Conservation (phyloP, 2,113 vertebrate species). For the Melanerpes formicivorus region DNA sequence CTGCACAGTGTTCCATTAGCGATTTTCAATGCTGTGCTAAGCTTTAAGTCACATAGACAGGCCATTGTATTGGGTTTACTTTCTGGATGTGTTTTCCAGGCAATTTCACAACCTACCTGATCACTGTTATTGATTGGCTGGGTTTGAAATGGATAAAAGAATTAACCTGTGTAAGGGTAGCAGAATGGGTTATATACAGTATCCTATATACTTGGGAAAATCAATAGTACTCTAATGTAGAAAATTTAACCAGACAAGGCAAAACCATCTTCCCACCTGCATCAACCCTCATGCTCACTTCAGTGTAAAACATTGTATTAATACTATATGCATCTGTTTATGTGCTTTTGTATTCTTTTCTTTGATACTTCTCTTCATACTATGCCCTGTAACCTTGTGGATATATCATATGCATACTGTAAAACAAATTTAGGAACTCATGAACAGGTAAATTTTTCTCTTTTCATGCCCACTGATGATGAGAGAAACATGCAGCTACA, state of each 20-base stretch:
- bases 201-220: constrained; percentile 68
- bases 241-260: constrained; percentile 57
- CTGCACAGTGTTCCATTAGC: constrained; percentile 76
- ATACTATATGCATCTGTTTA: neutral
- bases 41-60: constrained; percentile 78
- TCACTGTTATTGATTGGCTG: constrained; percentile 68
- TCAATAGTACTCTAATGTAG: constrained; percentile 67
- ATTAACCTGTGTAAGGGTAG: constrained; percentile 69
- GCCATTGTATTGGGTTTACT: constrained; percentile 68
- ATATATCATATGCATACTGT: neutral
- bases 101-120: constrained; percentile 78
- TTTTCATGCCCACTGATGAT: neutral
- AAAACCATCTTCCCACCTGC: neutral
- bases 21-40: constrained; percentile 80
- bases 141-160: constrained; percentile 74
- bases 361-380: neutral
- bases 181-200: constrained; percentile 59
- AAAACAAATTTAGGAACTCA: neutral
- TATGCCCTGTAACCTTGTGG: neutral
- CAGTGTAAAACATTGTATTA: neutral
- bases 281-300: neutral
- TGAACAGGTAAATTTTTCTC: neutral
- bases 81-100: constrained; percentile 73
- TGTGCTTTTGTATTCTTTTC: neutral
- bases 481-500: neutral